Conservation (phyloP, 1,140 invertebrate genomes). For the Zaprionus lachaisei region DNA sequence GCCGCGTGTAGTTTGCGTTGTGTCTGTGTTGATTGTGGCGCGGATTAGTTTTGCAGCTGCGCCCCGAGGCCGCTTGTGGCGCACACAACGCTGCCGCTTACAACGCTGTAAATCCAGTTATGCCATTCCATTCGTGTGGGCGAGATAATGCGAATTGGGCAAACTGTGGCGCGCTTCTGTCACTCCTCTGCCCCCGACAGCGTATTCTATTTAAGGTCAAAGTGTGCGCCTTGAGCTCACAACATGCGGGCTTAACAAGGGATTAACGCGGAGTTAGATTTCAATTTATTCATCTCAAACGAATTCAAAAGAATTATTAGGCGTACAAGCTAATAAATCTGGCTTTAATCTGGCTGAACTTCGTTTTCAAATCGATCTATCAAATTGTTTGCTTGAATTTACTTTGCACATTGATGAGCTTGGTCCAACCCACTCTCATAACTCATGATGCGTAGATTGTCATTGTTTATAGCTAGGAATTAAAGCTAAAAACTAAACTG, state of each 20-base stretch:
- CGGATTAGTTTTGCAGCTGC: slow-evolving; percentile 39
- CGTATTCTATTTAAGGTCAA: neutral
- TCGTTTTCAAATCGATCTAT: neutral
- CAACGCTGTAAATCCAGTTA: slow-evolving; percentile 37
- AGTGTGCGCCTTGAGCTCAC: neutral
- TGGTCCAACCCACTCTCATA: no score
- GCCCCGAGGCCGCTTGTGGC: slow-evolving; percentile 12
- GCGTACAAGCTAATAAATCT: neutral
- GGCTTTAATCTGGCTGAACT: neutral
- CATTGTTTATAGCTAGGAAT: no score
- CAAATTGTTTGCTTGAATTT: no score
- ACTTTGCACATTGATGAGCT: no score
- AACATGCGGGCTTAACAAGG: neutral
- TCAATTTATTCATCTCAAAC: neutral
- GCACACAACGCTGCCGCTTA: neutral
- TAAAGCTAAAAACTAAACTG: no score
- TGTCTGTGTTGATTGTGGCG: slow-evolving; percentile 40
- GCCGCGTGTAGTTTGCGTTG: slow-evolving; percentile 53
- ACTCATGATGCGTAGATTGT: no score
- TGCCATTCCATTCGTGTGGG: slow-evolving; percentile 9
- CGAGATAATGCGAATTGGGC: slow-evolving; percentile 10
- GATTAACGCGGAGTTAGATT: neutral
- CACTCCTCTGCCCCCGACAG: neutral
- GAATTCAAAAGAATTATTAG: neutral
- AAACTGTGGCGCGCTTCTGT: slow-evolving; percentile 1